These are phyloP conservation scores for Panagrolaimus sp. DNA, from an alignment of 1,140 invertebrate species.

Conservation along the genomic window DNA sequence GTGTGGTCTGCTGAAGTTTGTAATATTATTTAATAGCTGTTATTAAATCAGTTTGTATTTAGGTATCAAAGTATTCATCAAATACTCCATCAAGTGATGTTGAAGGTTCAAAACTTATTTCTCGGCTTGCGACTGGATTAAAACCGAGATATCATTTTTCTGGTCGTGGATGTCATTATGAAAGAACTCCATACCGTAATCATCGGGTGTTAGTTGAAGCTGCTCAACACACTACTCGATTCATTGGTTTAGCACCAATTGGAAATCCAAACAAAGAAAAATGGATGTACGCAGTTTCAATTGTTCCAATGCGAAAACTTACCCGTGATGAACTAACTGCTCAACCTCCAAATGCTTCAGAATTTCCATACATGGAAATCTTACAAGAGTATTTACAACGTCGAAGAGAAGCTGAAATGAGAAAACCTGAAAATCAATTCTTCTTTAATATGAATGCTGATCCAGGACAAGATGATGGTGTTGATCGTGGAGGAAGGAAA, in stretches of 20 bases:
- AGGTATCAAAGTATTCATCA: constrained; percentile 44
- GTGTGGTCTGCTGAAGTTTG: constrained; percentile 72
- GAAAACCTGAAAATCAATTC: constrained; percentile 64
- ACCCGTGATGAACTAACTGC: constrained; percentile 72
- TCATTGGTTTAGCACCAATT: constrained; percentile 78
- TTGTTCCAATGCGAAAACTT: constrained; percentile 76
- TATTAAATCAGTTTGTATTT: constrained; percentile 13
- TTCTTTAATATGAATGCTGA: constrained; percentile 72
- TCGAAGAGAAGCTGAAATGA: constrained; percentile 28
- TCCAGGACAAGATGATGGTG: constrained; percentile 53
- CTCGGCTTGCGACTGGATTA: constrained; percentile 74
- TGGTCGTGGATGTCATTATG: constrained; percentile 74
- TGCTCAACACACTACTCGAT: constrained; percentile 70
- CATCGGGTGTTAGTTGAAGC: constrained; percentile 65
- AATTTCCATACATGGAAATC: constrained; percentile 71
- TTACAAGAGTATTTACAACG: constrained; percentile 40
- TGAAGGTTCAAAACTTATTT: constrained; percentile 68
- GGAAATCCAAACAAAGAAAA: constrained; percentile 77
- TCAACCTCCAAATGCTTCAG: constrained; percentile 79
- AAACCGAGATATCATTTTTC: constrained; percentile 89
- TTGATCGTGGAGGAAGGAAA: constrained; percentile 35
- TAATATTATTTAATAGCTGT: background rate
- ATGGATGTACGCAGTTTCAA: constrained; percentile 85
- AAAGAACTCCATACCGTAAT: constrained; percentile 82
- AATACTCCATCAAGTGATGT: constrained; percentile 52